Conservation (phyloP, 2,797 vertebrate species). For the Pogoniulus pusillus region DNA sequence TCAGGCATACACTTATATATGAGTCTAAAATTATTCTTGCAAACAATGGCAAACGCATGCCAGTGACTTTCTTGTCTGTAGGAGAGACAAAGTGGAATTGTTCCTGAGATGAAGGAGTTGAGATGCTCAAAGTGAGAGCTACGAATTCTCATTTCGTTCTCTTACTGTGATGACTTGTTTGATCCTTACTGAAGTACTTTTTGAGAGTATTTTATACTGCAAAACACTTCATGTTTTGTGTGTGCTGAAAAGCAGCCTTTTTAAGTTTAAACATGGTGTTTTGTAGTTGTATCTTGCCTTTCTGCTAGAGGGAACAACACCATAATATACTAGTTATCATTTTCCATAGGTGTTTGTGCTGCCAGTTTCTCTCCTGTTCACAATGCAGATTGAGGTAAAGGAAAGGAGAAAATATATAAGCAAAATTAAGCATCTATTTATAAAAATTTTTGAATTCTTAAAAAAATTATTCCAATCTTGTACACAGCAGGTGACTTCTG, state of each 20-base stretch:
- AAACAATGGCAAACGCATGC: neutral
- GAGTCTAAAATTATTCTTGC: slow-evolving; percentile 9
- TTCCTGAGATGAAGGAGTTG: slow-evolving; percentile 15
- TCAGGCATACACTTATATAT: neutral
- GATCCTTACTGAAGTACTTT: neutral
- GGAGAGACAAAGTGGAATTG: slow-evolving; percentile 32
- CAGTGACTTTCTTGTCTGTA: neutral
- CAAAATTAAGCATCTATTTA: neutral
- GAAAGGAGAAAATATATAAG: neutral
- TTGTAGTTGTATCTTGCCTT: neutral
- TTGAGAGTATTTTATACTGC: neutral
- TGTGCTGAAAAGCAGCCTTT: neutral
- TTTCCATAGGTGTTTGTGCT: neutral
- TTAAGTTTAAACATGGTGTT: neutral
- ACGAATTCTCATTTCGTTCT: slow-evolving; percentile 56
- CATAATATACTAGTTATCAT: neutral
- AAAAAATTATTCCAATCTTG: neutral
- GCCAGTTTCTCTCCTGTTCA: neutral
- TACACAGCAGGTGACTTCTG: neutral
- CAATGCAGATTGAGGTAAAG: neutral
- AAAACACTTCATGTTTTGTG: neutral
- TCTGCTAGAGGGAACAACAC: neutral
- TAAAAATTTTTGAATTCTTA: neutral
- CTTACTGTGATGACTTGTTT: slow-evolving; percentile 17
- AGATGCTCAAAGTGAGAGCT: slow-evolving; percentile 37